Percentiles rank a stretch among this genome's conserved stretches.
Conservation (phyloP, 2,113 vertebrate species). For the Zingel zingel region DNA sequence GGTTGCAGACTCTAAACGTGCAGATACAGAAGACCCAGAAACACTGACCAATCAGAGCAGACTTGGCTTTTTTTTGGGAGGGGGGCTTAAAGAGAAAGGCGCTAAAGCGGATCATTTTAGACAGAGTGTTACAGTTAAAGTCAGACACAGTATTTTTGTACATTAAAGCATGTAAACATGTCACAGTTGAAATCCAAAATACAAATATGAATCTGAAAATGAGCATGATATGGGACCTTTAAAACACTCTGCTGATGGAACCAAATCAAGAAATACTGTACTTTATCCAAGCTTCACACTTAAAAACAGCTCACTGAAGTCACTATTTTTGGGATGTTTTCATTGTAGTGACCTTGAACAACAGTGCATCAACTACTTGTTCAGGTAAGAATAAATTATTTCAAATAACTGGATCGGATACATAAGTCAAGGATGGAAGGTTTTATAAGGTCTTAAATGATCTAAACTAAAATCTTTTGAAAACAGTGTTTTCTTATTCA, state of each 20-base stretch:
- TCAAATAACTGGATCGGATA: neutral
- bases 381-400: conserved; percentile 88
- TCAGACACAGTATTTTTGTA: no score
- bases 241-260: neutral
- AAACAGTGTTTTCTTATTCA: neutral
- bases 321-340: neutral
- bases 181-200: no score
- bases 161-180: no score
- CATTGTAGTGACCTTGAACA: conserved; percentile 91
- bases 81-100: no score
- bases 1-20: no score
- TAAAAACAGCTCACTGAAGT: neutral
- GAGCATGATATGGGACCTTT: no score
- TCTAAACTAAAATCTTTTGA: neutral
- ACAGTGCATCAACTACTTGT: conserved; percentile 94
- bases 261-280: neutral
- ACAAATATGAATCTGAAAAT: no score
- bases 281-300: neutral
- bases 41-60: no score
- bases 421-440: neutral
- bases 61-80: no score
- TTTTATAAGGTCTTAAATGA: neutral
- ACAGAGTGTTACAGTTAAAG: no score
- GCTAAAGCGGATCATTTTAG: no score
- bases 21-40: no score